Percentiles rank a stretch among this genome's conserved stretches.
Conservation (phyloP, 2,113 vertebrate genomes). For the Zeus faber region DNA sequence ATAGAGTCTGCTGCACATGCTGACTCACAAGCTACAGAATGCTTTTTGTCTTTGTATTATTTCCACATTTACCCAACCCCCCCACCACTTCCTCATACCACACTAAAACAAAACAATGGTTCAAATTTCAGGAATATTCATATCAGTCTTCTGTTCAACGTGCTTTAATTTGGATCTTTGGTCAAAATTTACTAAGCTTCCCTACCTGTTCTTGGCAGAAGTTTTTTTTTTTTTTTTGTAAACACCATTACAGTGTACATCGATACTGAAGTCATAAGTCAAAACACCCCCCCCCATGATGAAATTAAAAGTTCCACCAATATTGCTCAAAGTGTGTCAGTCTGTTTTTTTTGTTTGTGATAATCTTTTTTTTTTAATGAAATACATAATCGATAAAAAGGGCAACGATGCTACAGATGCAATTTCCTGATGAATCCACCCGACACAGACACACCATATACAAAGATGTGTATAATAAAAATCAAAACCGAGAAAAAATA, state of each 20-base stretch:
- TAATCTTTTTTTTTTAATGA: neutral
- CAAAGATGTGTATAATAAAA: conserved; percentile 10
- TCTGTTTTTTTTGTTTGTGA: too few relatives aligned
- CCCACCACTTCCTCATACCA: too few relatives aligned
- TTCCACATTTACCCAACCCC: too few relatives aligned
- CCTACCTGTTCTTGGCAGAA: conserved; percentile 29
- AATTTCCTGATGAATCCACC: conserved; percentile 27
- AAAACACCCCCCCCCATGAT: too few relatives aligned
- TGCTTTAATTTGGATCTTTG: conserved; percentile 53
- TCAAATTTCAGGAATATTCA: too few relatives aligned
- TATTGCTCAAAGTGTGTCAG: too few relatives aligned
- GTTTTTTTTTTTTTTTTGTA: conserved; percentile 8
- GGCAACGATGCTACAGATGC: conserved; percentile 24
- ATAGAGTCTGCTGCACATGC: too few relatives aligned
- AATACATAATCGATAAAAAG: conserved; percentile 8
- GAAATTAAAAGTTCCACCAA: neutral
- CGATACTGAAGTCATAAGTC: too few relatives aligned
- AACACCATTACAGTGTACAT: conserved; percentile 3
- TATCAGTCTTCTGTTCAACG: conserved; percentile 18
- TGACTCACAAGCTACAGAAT: too few relatives aligned
- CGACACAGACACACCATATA: conserved; percentile 22
- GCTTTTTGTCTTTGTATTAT: too few relatives aligned
- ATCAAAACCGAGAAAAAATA: neutral
- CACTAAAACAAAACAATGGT: too few relatives aligned
- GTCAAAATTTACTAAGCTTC: conserved; percentile 58